Base-by-base conservation (phyloP, 2,888 invertebrate genomes). In the Ophioninae sp. region DNA sequence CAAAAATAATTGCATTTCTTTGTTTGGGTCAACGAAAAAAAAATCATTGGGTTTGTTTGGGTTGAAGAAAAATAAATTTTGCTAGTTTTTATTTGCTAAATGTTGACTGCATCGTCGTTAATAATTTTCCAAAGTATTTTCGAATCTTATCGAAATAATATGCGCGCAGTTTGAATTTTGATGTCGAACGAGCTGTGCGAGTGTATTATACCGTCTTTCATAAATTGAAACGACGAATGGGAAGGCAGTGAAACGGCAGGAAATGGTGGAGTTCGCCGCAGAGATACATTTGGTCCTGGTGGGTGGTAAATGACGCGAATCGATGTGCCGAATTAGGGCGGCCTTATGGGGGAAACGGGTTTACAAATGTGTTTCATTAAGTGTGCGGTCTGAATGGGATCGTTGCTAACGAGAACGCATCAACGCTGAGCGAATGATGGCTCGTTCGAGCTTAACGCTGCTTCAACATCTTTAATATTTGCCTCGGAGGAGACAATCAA, bases 281-380 rank as follows among this genome's bases (percentile, higher is more conserved):
- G 62, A 65, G 37, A 72, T 64, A 20, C 65, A 37, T 20, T 39
- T 10, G 37, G 6, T 20, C 17, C 17, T n/a, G 30, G 70, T 20
- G 23, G 39, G 70, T 57, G 37, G 37, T 37, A 20, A 57, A 30
- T 57, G 70, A 70, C 78, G 74, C 57, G 39, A 82, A 82, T 82
- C 82, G 78, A 82, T 79, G 78, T 79, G 78, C 68, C 78, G 82
- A 82, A 79, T 79, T 78, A 79, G 74, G 30, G 30, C 10, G 20
- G 73, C 69, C 74, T 69, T 69, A 79, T 74, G 74, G 74, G 68
- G 69, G 30, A 30, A 57, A 37, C 57, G 69, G 78, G 57, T 70
- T 78, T 79, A 78, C 70, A 78, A 82, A 82, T 79, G 79, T 37
- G 79, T 79, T 82, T 79, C 82, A 79, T 82, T 82, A 70, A 75